Percentiles rank a stretch among this genome's conserved stretches.
These are phyloP conservation scores for Plutomurus gul DNA, from an alignment of 1,140 invertebrate genomes.

Conservation along the genomic window DNA sequence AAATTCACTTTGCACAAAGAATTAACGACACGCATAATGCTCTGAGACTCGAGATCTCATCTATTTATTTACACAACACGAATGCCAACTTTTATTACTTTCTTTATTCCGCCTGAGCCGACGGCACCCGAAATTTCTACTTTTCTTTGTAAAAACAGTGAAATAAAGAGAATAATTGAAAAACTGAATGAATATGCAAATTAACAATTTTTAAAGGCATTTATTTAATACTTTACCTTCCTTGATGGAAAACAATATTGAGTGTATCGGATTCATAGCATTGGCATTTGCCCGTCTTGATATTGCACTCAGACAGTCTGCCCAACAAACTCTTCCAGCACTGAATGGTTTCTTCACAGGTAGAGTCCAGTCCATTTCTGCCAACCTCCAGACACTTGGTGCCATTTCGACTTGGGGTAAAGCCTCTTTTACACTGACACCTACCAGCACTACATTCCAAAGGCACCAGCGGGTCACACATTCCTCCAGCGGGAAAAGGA, in stretches of 20 bases:
- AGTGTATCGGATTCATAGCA: constrained; percentile 52
- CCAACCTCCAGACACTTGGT: constrained; percentile 51
- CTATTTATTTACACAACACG: too few species aligned
- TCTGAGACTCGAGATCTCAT: too few species aligned
- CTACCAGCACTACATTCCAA: constrained; percentile 43
- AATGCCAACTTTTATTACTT: too few species aligned
- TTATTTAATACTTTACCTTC: constrained; percentile 42
- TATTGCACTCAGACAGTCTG: constrained; percentile 46
- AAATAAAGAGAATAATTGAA: too few species aligned
- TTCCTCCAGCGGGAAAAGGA: not conserved
- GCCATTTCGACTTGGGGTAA: constrained; percentile 51
- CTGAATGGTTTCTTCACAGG: constrained; percentile 49
- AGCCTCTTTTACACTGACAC: constrained; percentile 51
- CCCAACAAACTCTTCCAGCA: constrained; percentile 53
- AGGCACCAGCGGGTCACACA: constrained; percentile 37
- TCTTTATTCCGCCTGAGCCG: too few species aligned
- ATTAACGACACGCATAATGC: too few species aligned
- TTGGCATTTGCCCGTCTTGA: constrained; percentile 41
- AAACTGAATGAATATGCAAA: not conserved
- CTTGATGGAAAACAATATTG: constrained; percentile 53
- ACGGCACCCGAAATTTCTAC: not conserved
- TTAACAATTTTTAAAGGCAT: not conserved
- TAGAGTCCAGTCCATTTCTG: constrained; percentile 51
- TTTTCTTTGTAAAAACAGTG: not conserved
- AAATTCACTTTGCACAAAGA: too few species aligned